Evolutionary conservation across 2,797 vertebrate genomes (phyloP).

Genomic region (Anniella stebbinsi): DNA sequence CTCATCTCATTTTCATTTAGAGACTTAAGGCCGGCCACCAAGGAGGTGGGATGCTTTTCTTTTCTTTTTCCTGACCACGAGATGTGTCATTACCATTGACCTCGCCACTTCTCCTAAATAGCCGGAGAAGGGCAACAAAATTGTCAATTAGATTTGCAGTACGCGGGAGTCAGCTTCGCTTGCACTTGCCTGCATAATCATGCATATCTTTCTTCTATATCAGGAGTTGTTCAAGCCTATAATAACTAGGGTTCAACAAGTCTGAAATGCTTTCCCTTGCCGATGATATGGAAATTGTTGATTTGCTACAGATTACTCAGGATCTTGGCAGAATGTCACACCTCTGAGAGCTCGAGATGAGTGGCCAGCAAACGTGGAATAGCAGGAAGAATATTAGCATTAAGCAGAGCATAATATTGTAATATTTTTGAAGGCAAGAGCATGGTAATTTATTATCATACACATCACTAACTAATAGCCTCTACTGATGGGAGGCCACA

Average conservation of each 20-base stretch:
- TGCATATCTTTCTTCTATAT: conserved; percentile 75
- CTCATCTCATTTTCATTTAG: neutral
- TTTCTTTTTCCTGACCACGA: conserved; percentile 50
- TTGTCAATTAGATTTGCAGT: conserved; percentile 82
- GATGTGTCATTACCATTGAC: conserved; percentile 80
- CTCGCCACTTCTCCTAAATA: conserved; percentile 81
- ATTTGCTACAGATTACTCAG: conserved; percentile 74
- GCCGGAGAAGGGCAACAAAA: conserved; percentile 81
- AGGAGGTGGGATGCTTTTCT: neutral
- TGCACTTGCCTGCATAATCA: conserved; percentile 76
- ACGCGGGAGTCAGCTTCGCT: conserved; percentile 73
- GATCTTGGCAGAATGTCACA: conserved; percentile 67
- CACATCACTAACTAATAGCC: conserved; percentile 6
- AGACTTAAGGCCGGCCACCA: neutral
- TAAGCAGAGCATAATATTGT: conserved; percentile 16
- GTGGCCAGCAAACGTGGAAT: conserved; percentile 37
- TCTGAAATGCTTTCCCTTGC: conserved; percentile 75
- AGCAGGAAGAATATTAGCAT: conserved; percentile 33
- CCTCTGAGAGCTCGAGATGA: conserved; percentile 55
- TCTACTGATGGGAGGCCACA: conserved; percentile 19
- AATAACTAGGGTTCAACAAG: conserved; percentile 79
- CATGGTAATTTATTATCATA: neutral
- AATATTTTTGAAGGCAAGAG: conserved; percentile 32
- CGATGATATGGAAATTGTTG: conserved; percentile 75
- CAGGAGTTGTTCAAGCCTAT: conserved; percentile 77